A percentile compares a stretch with the other conserved stretches of the same genome.
phyloP scores from a whole-genome alignment of 2,888 invertebrate species.

The Amorpha juglandis region DNA sequence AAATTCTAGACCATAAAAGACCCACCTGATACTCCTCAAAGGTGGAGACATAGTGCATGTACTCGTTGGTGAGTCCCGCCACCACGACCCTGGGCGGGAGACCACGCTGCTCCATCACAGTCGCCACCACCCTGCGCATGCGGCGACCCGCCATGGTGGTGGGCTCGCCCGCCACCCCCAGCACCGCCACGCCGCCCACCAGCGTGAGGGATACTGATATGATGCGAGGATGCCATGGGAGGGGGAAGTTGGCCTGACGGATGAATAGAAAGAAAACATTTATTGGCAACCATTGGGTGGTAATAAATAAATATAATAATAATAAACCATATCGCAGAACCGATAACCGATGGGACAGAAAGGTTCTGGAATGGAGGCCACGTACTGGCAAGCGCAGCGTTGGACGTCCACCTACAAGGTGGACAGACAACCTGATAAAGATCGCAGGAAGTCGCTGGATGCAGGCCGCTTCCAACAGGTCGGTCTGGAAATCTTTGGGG shows the following conservation, averaged over 20 bases:
- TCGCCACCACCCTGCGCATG: constrained; percentile 74
- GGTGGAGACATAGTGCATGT: constrained; percentile 92
- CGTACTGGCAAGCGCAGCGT: too few relatives aligned
- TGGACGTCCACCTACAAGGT: too few relatives aligned
- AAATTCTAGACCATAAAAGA: background rate
- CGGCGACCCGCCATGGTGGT: constrained; percentile 94
- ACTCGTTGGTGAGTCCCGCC: constrained; percentile 91
- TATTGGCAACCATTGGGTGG: too few relatives aligned
- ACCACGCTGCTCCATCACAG: constrained; percentile 67
- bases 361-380: too few relatives aligned
- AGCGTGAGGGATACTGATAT: constrained; percentile 89
- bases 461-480: too few relatives aligned
- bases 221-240: constrained; percentile 91
- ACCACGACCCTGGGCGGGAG: constrained; percentile 85
- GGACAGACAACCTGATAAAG: too few relatives aligned
- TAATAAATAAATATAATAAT: too few relatives aligned
- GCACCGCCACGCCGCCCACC: constrained; percentile 87
- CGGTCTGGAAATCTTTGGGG: too few relatives aligned
- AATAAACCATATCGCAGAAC: too few relatives aligned
- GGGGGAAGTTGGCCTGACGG: constrained; percentile 82
- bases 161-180: constrained; percentile 93
- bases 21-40: constrained; percentile 91
- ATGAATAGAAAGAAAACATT: too few relatives aligned
- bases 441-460: too few relatives aligned
- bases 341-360: too few relatives aligned